Evolutionary conservation across 2,888 invertebrate genomes (phyloP), one percentile per base, ranked within the genome.

Genomic region (Leucophora obtusa): DNA sequence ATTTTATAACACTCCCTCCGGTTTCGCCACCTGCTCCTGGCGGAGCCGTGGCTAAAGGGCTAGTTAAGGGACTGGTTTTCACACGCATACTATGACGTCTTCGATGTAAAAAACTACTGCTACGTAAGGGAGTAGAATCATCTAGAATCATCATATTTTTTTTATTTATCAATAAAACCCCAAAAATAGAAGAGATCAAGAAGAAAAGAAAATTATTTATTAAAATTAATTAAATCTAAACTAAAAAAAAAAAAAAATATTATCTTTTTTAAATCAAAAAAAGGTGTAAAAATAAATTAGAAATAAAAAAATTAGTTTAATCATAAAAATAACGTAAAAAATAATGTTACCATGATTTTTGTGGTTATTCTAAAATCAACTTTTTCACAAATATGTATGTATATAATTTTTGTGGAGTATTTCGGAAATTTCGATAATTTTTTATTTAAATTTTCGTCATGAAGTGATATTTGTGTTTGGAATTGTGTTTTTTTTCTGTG

Each of bases 1-100:
- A 89, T 66, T 89, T 88, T 53, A 89, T 87, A 28, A 87, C 86
- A 21, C 84, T 82, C n/a, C 43, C 14, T 38, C 50, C 56, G 73
- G 68, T 28, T 28, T 3, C 28, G 15, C 70, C 65, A n/a, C 18
- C 56, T 47, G 17, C 43, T 18, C 17, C 74, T 54, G 71, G 14
- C 0, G 70, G 50, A 47, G 66, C 28, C 28, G 28, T 28, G 28
- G 28, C 28, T 28, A 28, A 83, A 75, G 89, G 89, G 84, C 89
- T 89, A 18, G 86, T 86, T 21, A 83, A 83, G n/a, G 90, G 89
- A 84, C 90, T 89, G 21, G 81, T 83, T 83, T 89, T 89, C 38
- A 89, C 71, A 59, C 86, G 84, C 81, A 86, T 60, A 79, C 84
- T 86, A 50, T 84, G 86, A 43, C 83, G 85, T 70, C 83, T 66